These are phyloP conservation scores for Eubasilissa splendida DNA, from an alignment of 2,888 invertebrate genomes.

Conservation along the genomic window DNA sequence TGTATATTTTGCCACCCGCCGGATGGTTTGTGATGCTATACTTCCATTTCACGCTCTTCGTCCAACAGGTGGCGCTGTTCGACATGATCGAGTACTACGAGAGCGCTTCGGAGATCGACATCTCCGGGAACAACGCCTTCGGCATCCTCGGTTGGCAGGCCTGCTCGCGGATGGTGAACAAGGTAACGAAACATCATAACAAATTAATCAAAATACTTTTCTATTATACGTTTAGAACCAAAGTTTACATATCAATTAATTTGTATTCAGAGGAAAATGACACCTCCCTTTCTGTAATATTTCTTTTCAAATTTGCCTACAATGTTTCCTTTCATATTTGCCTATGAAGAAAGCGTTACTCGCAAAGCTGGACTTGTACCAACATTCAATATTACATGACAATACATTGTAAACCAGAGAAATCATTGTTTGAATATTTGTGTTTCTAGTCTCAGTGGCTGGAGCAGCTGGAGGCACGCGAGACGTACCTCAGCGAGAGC, in stretches of 20 bases:
- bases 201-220: too few relatives aligned
- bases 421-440: background rate
- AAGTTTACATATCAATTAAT: too few relatives aligned
- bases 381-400: background rate
- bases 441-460: conserved; percentile 78
- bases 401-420: background rate
- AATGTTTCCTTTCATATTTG: too few relatives aligned
- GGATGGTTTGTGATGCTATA: too few relatives aligned
- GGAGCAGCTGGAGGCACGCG: conserved; percentile 78
- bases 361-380: too few relatives aligned
- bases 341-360: too few relatives aligned
- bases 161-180: conserved; percentile 84
- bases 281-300: too few relatives aligned
- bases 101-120: conserved; percentile 80
- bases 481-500: conserved; percentile 77
- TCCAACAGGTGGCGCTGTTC: conserved; percentile 79
- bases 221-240: too few relatives aligned
- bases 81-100: conserved; percentile 96
- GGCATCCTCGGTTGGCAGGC: conserved; percentile 88
- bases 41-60: too few relatives aligned
- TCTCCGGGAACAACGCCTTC: conserved; percentile 84
- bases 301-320: too few relatives aligned
- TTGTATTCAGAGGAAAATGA: too few relatives aligned
- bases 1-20: too few relatives aligned
- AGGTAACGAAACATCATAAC: conserved; percentile 68